Evolutionary conservation across 1,140 invertebrate genomes (phyloP).

Genomic region (Drosophila paulistorum): DNA sequence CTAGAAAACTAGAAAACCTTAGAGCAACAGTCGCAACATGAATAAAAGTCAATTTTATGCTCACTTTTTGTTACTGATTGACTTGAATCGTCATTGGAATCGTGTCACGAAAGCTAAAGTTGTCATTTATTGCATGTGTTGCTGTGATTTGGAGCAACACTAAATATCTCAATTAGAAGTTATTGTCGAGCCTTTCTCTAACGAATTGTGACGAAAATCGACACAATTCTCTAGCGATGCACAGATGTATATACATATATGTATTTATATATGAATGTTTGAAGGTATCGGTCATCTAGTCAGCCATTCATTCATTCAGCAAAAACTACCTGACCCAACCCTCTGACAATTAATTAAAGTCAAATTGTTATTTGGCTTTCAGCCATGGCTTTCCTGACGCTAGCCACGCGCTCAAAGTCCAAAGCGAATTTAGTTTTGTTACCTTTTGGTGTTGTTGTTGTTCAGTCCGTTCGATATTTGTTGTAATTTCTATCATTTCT

Average conservation of each 20-base stretch:
- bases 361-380: constrained; percentile 46
- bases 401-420: constrained; percentile 52
- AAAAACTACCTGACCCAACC: constrained; percentile 63
- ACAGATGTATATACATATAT: constrained; percentile 7
- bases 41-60: constrained; percentile 81
- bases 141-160: constrained; percentile 75
- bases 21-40: constrained; percentile 21
- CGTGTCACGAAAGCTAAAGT: constrained; percentile 51
- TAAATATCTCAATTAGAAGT: constrained; percentile 79
- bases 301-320: constrained; percentile 55
- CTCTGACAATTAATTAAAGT: constrained; percentile 78
- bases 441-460: constrained; percentile 29
- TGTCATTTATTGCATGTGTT: constrained; percentile 6
- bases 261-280: neutral
- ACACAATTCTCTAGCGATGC: constrained; percentile 58
- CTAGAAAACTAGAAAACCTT: constrained; percentile 49
- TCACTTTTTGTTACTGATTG: constrained; percentile 75
- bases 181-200: constrained; percentile 67
- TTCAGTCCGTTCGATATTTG: constrained; percentile 13
- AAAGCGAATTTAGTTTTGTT: constrained; percentile 47
- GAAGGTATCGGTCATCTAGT: constrained; percentile 15
- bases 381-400: constrained; percentile 22
- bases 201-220: constrained; percentile 50
- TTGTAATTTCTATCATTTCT: constrained; percentile 64
- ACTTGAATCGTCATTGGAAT: constrained; percentile 43